Conservation (phyloP, 2,888 invertebrate genomes). For the Morpho achilles region DNA sequence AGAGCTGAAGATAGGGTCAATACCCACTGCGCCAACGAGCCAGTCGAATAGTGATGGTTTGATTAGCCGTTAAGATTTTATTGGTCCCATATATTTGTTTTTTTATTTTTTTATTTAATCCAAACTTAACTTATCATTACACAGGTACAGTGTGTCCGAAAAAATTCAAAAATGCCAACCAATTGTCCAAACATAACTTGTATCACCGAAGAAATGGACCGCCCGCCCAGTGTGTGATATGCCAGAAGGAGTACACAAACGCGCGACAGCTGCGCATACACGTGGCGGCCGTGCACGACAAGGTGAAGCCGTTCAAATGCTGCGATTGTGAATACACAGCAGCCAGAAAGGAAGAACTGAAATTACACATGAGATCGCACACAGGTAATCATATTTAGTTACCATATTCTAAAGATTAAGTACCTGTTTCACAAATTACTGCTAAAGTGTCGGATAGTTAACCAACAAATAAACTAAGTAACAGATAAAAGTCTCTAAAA, state of each 20-base stretch:
- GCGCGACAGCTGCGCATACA: constrained; percentile 75
- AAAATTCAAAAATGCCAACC: constrained; percentile 88
- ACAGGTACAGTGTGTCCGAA: constrained; percentile 83
- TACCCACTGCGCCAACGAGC: no score
- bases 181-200: constrained; percentile 86
- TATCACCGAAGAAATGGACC: constrained; percentile 70
- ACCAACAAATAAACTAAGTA: no score
- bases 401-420: no score
- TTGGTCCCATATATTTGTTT: no score
- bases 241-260: constrained; percentile 78
- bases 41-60: no score
- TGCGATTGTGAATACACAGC: constrained; percentile 83
- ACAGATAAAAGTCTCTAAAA: no score
- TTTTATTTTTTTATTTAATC: no score
- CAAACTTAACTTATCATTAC: constrained; percentile 1
- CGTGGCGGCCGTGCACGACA: constrained; percentile 82
- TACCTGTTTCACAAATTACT: no score
- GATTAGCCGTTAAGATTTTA: no score
- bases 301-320: constrained; percentile 83
- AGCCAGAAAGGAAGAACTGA: constrained; percentile 81
- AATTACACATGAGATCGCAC: constrained; percentile 84
- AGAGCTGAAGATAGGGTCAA: no score
- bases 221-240: constrained; percentile 74
- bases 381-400: constrained; percentile 72
- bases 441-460: no score